Conservation (phyloP, 2,113 vertebrate genomes). For the Mesoclemmys tuberculata region DNA sequence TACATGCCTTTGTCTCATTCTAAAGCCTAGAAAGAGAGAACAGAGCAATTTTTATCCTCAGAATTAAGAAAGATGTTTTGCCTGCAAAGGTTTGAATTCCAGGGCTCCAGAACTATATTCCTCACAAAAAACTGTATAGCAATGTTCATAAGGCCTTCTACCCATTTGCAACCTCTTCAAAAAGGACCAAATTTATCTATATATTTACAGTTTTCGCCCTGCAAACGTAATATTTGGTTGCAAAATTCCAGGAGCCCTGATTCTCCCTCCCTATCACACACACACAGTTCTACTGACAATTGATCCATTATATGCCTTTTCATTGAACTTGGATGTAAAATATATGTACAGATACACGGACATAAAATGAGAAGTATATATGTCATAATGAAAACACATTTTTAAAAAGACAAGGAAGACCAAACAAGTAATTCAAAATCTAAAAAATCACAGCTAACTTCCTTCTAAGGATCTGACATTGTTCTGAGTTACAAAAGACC, state of each 20-base stretch:
- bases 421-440: background rate
- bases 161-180: background rate
- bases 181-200: accelerated
- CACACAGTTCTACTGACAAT: background rate
- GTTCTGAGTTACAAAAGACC: conserved; percentile 39
- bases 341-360: background rate
- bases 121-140: background rate
- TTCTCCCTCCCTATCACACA: background rate
- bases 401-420: background rate
- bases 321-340: background rate
- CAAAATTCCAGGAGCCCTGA: background rate
- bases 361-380: background rate
- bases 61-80: background rate
- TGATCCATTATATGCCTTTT: background rate
- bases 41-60: background rate
- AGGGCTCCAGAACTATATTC: background rate
- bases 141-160: background rate
- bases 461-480: conserved; percentile 6
- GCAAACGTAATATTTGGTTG: background rate
- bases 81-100: background rate
- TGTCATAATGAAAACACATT: background rate
- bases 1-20: conserved; percentile 85
- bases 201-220: accelerated
- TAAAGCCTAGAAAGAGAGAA: conserved; percentile 82
- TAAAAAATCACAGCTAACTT: conserved; percentile 8